These are phyloP conservation scores for Synanthedon tipuliformis DNA, from an alignment of 2,888 invertebrate species.

Conservation along the genomic window DNA sequence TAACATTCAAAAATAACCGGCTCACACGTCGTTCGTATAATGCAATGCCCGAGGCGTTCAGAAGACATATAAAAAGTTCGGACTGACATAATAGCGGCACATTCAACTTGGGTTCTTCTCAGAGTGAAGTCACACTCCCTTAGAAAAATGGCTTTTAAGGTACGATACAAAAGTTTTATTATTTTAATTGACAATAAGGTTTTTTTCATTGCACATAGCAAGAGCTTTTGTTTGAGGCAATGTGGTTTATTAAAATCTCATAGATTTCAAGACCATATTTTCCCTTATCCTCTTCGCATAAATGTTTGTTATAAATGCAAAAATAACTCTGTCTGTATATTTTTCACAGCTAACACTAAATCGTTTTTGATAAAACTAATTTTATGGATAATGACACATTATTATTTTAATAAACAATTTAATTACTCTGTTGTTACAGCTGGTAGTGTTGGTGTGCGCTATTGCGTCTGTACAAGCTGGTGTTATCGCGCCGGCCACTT, in stretches of 20 bases:
- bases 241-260: too few species aligned
- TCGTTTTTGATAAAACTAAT: too few species aligned
- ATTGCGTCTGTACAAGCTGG: constrained; percentile 44
- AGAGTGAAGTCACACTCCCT: constrained; percentile 37
- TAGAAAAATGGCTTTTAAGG: constrained; percentile 56
- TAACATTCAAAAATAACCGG: constrained; percentile 28
- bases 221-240: too few species aligned
- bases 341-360: too few species aligned
- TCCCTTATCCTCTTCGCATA: too few species aligned
- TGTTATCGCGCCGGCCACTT: constrained; percentile 29
- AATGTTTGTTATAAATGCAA: too few species aligned
- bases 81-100: constrained; percentile 28
- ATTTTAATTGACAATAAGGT: too few species aligned
- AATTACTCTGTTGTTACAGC: constrained; percentile 19
- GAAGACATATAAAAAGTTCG: constrained; percentile 45
- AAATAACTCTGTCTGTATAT: too few species aligned
- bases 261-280: too few species aligned
- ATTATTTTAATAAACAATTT: neutral
- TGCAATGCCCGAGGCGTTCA: constrained; percentile 33
- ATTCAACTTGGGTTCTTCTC: constrained; percentile 50
- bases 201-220: too few species aligned
- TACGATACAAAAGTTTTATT: constrained; percentile 12
- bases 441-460: constrained; percentile 42
- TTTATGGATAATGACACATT: neutral
- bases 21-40: constrained; percentile 27